These are phyloP conservation scores for Tapirus indicus DNA, from an alignment of 2,797 vertebrate species.

Conservation along the genomic window DNA sequence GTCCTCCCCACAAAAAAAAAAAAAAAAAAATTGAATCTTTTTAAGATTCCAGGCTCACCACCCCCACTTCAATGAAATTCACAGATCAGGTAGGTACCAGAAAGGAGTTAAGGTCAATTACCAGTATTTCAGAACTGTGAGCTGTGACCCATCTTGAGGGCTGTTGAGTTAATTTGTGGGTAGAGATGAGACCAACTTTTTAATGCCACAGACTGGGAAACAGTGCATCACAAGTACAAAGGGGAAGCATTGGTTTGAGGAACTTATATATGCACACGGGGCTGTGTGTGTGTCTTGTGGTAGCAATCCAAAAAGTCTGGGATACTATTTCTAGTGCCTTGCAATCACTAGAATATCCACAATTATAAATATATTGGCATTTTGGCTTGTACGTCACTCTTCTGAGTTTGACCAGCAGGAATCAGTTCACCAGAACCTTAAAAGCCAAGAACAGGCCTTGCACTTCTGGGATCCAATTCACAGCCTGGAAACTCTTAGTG, in stretches of 20 bases:
- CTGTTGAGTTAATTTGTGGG: background rate
- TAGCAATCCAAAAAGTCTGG: background rate
- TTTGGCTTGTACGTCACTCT: background rate
- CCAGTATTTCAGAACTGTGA: background rate
- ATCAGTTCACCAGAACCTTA: background rate
- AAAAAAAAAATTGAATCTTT: background rate
- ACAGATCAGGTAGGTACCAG: background rate
- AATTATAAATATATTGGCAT: background rate
- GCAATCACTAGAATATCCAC: background rate
- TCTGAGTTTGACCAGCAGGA: background rate
- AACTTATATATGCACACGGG: background rate
- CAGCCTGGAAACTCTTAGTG: background rate
- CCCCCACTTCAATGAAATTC: background rate
- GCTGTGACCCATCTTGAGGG: background rate
- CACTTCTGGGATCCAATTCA: background rate
- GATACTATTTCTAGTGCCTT: background rate
- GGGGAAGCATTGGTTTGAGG: background rate
- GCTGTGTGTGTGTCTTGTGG: background rate
- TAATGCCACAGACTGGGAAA: background rate
- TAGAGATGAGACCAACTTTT: background rate
- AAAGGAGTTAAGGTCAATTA: background rate
- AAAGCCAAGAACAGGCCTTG: slow-evolving; percentile 9
- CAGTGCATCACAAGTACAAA: background rate
- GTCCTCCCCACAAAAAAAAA: too few species aligned
- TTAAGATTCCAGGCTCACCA: background rate